Base-by-base conservation (phyloP, 2,888 invertebrate species). In the Pseudococcus jackbeardsleyi region DNA sequence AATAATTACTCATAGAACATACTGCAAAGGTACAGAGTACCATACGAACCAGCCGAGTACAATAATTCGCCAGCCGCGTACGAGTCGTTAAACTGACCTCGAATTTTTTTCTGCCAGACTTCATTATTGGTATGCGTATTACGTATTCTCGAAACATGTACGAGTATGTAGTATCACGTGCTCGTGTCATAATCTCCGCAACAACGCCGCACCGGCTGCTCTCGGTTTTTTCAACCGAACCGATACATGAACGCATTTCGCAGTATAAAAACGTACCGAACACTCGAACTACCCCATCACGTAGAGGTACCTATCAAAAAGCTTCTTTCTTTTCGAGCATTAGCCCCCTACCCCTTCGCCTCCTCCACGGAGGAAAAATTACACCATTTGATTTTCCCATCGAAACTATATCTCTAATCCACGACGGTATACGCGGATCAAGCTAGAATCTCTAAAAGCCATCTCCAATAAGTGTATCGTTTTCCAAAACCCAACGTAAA, bases 71-170 rank as follows among this genome's bases (percentile, higher is more conserved):
- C 64, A 22, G 64, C 64, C 19, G 22, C 64, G 64, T 64, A 9
- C 64, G 64, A 64, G 64, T 64, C 64, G 64, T 64, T 64, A 64
- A 64, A 64, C 22, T 64, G 64, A 64, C 64, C 64, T 64, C 64
- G 64, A 64, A 64, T 33, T 64, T 64, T 64, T 64, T 64, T 64
- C 22, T 22, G 19, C 64, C 22, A 22, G 19, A 22, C 64, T 64
- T 64, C 64, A 22, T 64, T 22, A 22, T 64, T 64, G 19, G 22
- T 64, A 64, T 22, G 64, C 64, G 64, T 64, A 64, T 64, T 64
- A 64, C 64, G 64, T 64, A 64, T 64, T 64, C 64, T 64, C 64
- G 11, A 64, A 64, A 64, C 64, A 64, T 64, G 50, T 50, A 50
- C 15, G 26, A 33, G 50, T 50, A 50, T 50, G 50, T 50, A 50